Percentiles rank a stretch among this genome's conserved stretches.
Conservation (phyloP, 2,888 invertebrate species). For the Atethmia centrago region DNA sequence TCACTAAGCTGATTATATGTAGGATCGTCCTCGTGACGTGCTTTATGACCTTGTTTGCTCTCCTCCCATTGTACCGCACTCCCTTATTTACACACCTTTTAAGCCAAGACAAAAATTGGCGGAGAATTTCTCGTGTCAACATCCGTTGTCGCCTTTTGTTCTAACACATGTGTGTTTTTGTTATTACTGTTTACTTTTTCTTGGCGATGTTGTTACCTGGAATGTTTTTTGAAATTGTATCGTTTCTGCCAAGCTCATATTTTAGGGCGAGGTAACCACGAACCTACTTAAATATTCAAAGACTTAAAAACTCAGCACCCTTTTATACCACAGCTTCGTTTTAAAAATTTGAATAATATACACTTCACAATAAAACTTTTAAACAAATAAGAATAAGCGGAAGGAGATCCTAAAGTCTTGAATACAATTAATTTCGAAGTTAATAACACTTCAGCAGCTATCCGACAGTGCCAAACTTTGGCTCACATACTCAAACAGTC, state of each 20-base stretch:
- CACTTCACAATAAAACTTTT: conserved; percentile 11
- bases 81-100: conserved; percentile 85
- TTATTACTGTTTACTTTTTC: conserved; percentile 51
- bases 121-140: conserved; percentile 67
- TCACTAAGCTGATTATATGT: conserved; percentile 90
- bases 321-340: background rate
- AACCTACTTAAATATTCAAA: conserved; percentile 25
- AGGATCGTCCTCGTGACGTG: conserved; percentile 87
- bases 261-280: conserved; percentile 2
- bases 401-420: conserved; percentile 25
- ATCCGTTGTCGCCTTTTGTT: conserved; percentile 55
- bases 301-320: conserved; percentile 27
- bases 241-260: background rate
- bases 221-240: conserved; percentile 27
- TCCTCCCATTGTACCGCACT: conserved; percentile 83
- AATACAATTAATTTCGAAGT: conserved; percentile 58
- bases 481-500: conserved; percentile 48
- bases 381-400: conserved; percentile 21
- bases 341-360: conserved; percentile 21
- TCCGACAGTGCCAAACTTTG: conserved; percentile 41
- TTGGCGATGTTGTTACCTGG: conserved; percentile 35
- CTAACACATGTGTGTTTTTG: conserved; percentile 52
- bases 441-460: conserved; percentile 54
- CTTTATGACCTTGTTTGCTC: conserved; percentile 88
- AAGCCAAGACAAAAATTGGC: conserved; percentile 74